Evolutionary conservation across 2,113 vertebrate species (phyloP).

Genomic region (Apteryx owenii): DNA sequence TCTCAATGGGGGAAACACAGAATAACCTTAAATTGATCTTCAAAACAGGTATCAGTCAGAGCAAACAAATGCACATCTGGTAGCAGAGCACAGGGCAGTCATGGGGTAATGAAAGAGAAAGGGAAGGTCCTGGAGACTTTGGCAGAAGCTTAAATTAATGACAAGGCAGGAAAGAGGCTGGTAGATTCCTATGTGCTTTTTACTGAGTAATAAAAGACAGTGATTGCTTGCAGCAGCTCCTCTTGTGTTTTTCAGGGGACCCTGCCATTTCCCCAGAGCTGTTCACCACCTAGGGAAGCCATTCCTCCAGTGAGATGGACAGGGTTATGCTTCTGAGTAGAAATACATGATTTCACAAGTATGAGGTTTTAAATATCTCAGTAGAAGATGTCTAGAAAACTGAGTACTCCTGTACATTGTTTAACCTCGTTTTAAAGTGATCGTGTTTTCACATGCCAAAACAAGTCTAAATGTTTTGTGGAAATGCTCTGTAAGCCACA

Average conservation of each 20-base stretch:
- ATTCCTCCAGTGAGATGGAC: rapidly evolving
- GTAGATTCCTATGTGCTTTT: not conserved
- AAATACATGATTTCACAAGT: not conserved
- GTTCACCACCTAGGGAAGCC: not conserved
- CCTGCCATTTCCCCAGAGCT: not conserved
- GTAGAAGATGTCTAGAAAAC: not conserved
- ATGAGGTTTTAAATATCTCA: not conserved
- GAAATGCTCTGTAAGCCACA: not conserved
- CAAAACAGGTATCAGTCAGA: not conserved
- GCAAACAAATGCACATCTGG: not conserved
- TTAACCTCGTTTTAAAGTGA: not conserved
- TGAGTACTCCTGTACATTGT: not conserved
- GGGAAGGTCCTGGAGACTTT: not conserved
- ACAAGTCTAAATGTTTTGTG: not conserved
- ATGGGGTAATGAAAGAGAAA: not conserved
- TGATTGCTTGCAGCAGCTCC: not conserved
- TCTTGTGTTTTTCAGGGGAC: not conserved
- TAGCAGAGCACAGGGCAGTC: not conserved
- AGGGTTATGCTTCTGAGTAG: not conserved
- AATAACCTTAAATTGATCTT: not conserved
- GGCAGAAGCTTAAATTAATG: not conserved
- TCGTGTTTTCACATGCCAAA: not conserved
- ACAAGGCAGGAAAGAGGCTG: not conserved
- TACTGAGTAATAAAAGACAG: not conserved
- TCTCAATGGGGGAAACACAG: rapidly evolving